A percentile compares a stretch with the other conserved stretches of the same genome.
phyloP scores from a whole-genome alignment of 92 coral and sea anemone species.

The Porites rus region DNA sequence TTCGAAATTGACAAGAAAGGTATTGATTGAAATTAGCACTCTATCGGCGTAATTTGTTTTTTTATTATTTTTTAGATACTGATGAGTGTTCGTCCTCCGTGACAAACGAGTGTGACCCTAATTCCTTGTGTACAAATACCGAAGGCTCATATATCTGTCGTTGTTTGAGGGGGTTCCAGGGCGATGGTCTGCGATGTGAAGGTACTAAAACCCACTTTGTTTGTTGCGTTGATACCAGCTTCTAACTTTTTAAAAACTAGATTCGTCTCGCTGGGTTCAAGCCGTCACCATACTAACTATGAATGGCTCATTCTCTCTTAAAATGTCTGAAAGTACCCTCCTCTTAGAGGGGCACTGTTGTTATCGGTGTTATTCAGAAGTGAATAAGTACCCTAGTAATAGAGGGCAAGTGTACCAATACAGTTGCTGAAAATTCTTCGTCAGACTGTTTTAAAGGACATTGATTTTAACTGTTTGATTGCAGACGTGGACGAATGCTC shows the following conservation, averaged over 20 bases:
- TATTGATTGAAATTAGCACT: too few relatives aligned
- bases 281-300: not conserved
- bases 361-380: too few relatives aligned
- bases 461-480: not conserved
- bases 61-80: conserved; percentile 20
- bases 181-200: conserved; percentile 61
- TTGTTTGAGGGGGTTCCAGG: conserved; percentile 63
- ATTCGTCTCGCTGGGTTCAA: not conserved
- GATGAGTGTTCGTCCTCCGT: conserved; percentile 48
- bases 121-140: conserved; percentile 67
- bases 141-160: conserved; percentile 68
- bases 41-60: not conserved
- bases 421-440: too few relatives aligned
- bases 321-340: too few relatives aligned
- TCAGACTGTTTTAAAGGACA: too few relatives aligned
- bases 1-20: too few relatives aligned
- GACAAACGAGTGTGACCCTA: conserved; percentile 48
- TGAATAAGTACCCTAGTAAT: too few relatives aligned
- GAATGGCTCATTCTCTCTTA: too few relatives aligned
- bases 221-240: not conserved
- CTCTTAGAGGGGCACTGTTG: too few relatives aligned
- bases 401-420: too few relatives aligned
- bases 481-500: not conserved
- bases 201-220: conserved; percentile 37
- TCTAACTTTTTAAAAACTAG: too few relatives aligned